Evolutionary conservation across 2,888 invertebrate genomes (phyloP).

Genomic region (Bruchidius siliquastri): DNA sequence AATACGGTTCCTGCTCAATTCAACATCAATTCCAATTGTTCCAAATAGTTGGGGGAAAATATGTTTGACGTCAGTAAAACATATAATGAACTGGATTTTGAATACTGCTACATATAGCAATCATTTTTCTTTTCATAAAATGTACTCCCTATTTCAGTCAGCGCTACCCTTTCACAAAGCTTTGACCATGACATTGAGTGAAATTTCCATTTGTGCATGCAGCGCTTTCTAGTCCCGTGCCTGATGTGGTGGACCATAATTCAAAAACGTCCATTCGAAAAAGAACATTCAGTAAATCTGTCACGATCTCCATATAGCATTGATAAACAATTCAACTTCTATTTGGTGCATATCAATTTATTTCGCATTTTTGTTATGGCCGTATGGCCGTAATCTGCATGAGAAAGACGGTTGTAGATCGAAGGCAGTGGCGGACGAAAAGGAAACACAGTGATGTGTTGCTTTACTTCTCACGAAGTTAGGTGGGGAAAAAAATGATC

Average conservation of each 20-base stretch:
- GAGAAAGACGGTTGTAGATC: background rate
- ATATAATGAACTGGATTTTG: too few relatives aligned
- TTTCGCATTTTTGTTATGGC: constrained; percentile 32
- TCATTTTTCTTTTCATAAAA: too few relatives aligned
- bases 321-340: constrained; percentile 31
- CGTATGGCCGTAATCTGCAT: constrained; percentile 21
- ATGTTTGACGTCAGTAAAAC: too few relatives aligned
- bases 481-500: background rate
- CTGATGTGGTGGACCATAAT: constrained; percentile 15
- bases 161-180: background rate
- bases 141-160: background rate
- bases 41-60: too few relatives aligned
- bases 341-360: constrained; percentile 30
- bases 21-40: too few relatives aligned
- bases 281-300: constrained; percentile 25
- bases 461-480: too few relatives aligned
- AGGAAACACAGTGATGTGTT: too few relatives aligned
- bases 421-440: background rate
- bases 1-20: too few relatives aligned
- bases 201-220: background rate
- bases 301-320: constrained; percentile 25
- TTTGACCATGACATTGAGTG: background rate
- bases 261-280: constrained; percentile 26
- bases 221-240: background rate
- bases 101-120: too few relatives aligned